These are phyloP conservation scores for Conus ventricosus DNA, from an alignment of 1,140 invertebrate genomes.

Conservation along the genomic window DNA sequence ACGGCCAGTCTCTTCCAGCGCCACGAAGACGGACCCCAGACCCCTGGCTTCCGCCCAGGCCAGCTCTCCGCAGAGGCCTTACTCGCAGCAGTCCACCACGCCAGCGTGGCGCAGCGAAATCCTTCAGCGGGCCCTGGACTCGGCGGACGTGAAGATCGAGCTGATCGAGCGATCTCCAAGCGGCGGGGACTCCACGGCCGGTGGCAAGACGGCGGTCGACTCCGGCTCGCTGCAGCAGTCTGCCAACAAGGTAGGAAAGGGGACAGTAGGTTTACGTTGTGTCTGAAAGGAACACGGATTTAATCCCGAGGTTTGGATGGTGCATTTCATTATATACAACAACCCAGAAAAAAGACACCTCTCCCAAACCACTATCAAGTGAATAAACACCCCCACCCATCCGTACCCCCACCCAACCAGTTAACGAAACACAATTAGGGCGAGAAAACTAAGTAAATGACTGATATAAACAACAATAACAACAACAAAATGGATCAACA, in stretches of 20 bases:
- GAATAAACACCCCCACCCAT: no score
- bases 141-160: slow-evolving; percentile 59
- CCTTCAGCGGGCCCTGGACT: slow-evolving; percentile 35
- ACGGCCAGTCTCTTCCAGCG: slow-evolving; percentile 4
- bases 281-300: no score
- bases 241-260: background rate
- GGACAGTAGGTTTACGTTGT: no score
- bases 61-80: background rate
- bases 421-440: no score
- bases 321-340: no score
- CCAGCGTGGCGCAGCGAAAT: slow-evolving; percentile 56
- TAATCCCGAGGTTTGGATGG: no score
- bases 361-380: no score
- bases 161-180: slow-evolving; percentile 58
- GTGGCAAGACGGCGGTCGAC: background rate
- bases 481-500: no score
- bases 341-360: no score
- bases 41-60: slow-evolving; percentile 3
- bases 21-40: slow-evolving; percentile 13
- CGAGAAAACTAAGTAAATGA: no score
- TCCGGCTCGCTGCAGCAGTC: background rate
- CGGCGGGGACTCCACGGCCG: background rate
- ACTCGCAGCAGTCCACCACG: slow-evolving; percentile 29
- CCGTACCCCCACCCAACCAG: no score
- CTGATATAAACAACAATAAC: no score